Evolutionary conservation across 2,113 vertebrate genomes (phyloP).

Genomic region (Campylomormyrus numenius): DNA sequence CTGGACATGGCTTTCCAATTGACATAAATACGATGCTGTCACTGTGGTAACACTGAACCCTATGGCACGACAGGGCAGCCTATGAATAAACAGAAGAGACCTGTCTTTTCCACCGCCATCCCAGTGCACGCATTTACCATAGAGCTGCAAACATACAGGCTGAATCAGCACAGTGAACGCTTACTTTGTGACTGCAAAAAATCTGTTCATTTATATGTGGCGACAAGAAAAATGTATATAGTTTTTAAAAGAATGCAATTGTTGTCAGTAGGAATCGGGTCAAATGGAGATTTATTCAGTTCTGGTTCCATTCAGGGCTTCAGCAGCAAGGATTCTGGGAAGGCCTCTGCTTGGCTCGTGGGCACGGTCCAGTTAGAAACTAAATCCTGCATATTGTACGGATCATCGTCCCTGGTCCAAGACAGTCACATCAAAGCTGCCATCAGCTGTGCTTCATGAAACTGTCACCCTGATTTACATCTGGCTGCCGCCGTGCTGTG

Average conservation of each 20-base stretch:
- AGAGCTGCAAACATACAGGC: slow-evolving; percentile 19
- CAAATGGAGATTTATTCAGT: slow-evolving; percentile 71
- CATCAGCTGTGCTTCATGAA: slow-evolving; percentile 96
- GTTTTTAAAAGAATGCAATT: slow-evolving; percentile 87
- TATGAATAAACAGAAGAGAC: slow-evolving; percentile 26
- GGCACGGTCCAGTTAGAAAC: slow-evolving; percentile 91
- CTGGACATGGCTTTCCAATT: slow-evolving; percentile 35
- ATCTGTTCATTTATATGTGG: slow-evolving; percentile 68
- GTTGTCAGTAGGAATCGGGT: slow-evolving; percentile 89
- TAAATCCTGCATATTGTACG: slow-evolving; percentile 98
- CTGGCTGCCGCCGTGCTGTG: slow-evolving; percentile 68
- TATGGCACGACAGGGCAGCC: slow-evolving; percentile 34
- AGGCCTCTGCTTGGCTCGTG: slow-evolving; percentile 83
- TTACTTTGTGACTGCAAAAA: slow-evolving; percentile 41
- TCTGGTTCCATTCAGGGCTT: slow-evolving; percentile 78
- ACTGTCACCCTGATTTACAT: slow-evolving; percentile 96
- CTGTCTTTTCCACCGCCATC: slow-evolving; percentile 34
- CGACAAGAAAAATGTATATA: slow-evolving; percentile 77
- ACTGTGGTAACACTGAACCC: slow-evolving; percentile 31
- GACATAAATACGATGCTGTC: slow-evolving; percentile 42
- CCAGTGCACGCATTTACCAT: slow-evolving; percentile 30
- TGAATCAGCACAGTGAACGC: slow-evolving; percentile 37
- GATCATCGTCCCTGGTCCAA: slow-evolving; percentile 94
- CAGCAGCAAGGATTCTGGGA: slow-evolving; percentile 71
- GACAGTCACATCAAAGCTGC: slow-evolving; percentile 95